A percentile compares a stretch with the other conserved stretches of the same genome.
Evolutionary conservation across 2,797 vertebrate genomes (phyloP).

Genomic region (Melanotaenia boesemani): DNA sequence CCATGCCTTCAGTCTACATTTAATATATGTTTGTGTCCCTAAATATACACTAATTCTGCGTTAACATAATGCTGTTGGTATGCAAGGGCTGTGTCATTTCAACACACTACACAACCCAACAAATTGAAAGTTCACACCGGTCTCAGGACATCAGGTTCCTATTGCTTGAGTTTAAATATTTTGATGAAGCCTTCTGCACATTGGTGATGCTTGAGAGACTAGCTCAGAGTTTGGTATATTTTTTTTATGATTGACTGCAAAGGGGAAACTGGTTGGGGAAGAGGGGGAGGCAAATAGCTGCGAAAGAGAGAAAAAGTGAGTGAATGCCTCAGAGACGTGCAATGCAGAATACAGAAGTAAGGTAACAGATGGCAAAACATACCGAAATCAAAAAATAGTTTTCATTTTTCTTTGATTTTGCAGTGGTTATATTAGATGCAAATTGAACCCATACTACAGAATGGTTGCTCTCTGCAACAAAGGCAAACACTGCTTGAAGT

Average conservation of each 20-base stretch:
- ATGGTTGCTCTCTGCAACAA: slow-evolving; percentile 70
- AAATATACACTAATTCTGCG: slow-evolving; percentile 43
- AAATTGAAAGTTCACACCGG: slow-evolving; percentile 54
- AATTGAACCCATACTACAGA: slow-evolving; percentile 75
- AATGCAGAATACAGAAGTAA: slow-evolving; percentile 75
- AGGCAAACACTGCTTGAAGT: slow-evolving; percentile 71
- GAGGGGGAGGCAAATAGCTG: slow-evolving; percentile 44
- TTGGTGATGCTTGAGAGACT: slow-evolving; percentile 65
- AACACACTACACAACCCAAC: slow-evolving; percentile 15
- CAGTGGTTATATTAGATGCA: slow-evolving; percentile 80
- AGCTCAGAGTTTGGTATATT: slow-evolving; percentile 65
- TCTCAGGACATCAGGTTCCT: slow-evolving; percentile 58
- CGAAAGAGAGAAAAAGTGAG: slow-evolving; percentile 67
- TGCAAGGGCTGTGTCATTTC: slow-evolving; percentile 47
- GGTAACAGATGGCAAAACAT: slow-evolving; percentile 83
- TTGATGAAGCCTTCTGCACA: slow-evolving; percentile 69
- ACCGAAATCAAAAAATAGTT: slow-evolving; percentile 82
- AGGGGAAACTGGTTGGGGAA: slow-evolving; percentile 8
- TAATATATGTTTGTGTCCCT: slow-evolving; percentile 35
- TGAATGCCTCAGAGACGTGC: slow-evolving; percentile 70
- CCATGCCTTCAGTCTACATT: slow-evolving; percentile 55
- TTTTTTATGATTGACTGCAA: slow-evolving; percentile 71
- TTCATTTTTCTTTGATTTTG: slow-evolving; percentile 83
- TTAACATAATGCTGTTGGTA: slow-evolving; percentile 52
- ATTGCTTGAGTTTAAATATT: slow-evolving; percentile 74